phyloP scores from a whole-genome alignment of 2,888 invertebrate species.

The Xestia sexstrigata region DNA sequence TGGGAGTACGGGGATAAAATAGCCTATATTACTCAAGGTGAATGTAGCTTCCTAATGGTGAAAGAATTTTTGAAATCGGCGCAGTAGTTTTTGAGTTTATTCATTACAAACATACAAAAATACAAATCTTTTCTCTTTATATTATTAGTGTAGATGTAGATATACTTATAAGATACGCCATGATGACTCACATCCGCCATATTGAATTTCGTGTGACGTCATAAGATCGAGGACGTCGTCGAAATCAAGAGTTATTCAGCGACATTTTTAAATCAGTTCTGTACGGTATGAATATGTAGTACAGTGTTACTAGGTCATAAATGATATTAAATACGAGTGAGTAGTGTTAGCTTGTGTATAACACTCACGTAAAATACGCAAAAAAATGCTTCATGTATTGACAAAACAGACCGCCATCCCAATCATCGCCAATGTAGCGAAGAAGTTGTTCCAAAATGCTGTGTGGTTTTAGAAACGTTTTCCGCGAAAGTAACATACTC shows the following conservation, averaged over 20 bases:
- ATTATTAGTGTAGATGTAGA: no score
- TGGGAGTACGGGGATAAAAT: no score
- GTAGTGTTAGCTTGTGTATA: neutral
- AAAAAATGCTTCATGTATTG: neutral
- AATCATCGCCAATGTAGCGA: neutral
- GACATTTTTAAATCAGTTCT: neutral
- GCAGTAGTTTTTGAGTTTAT: no score
- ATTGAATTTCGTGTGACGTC: neutral
- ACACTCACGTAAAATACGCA: no score
- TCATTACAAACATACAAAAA: no score
- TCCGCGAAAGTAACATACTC: neutral
- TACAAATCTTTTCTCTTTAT: no score
- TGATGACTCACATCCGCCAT: neutral
- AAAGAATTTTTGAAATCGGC: no score
- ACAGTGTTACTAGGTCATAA: neutral
- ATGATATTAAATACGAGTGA: neutral
- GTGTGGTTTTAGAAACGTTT: neutral
- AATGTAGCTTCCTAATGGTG: no score
- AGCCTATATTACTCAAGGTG: no score
- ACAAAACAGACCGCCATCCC: neutral
- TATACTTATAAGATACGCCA: neutral
- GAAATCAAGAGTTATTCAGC: slow-evolving; percentile 9
- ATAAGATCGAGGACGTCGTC: neutral
- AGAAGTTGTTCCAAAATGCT: neutral
- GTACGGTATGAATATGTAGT: neutral